Evolutionary conservation across 1,140 invertebrate species (phyloP).

Genomic region (Platyura marginata): DNA sequence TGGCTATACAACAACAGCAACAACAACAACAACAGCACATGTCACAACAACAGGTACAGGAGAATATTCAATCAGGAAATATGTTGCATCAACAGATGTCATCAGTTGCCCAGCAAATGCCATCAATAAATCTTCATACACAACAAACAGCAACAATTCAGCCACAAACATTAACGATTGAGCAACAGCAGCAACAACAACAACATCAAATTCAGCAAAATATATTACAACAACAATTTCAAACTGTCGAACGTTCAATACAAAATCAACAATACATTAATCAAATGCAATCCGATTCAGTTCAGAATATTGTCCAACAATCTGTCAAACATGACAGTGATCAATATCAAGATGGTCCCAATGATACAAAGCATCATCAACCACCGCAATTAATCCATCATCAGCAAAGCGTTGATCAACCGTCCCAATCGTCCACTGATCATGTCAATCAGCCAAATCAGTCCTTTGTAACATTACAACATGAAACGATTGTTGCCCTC

Average conservation of each 20-base stretch:
- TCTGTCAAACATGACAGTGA: background rate
- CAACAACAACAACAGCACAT: conserved; percentile 6
- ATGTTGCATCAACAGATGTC: too few species aligned
- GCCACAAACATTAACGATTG: conserved; percentile 4
- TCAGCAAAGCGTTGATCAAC: too few species aligned
- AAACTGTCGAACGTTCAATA: background rate
- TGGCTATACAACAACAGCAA: conserved; percentile 5
- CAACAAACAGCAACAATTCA: conserved; percentile 10
- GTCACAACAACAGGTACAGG: conserved; percentile 8
- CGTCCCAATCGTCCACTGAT: too few species aligned
- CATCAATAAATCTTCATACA: conserved; percentile 7
- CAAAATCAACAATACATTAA: background rate
- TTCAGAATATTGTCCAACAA: too few species aligned
- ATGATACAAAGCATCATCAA: too few species aligned
- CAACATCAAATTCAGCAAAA: conserved; percentile 6
- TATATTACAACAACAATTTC: background rate
- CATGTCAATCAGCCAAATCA: background rate
- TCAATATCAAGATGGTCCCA: background rate
- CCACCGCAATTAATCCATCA: too few species aligned
- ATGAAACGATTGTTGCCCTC: too few species aligned
- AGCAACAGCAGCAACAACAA: conserved; percentile 7
- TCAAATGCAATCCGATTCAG: background rate
- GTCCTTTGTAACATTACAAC: background rate
- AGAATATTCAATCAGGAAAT: too few species aligned
- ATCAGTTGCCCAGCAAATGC: too few species aligned